Conservation (phyloP, 2,113 vertebrate genomes). For the Microtus montanus region DNA sequence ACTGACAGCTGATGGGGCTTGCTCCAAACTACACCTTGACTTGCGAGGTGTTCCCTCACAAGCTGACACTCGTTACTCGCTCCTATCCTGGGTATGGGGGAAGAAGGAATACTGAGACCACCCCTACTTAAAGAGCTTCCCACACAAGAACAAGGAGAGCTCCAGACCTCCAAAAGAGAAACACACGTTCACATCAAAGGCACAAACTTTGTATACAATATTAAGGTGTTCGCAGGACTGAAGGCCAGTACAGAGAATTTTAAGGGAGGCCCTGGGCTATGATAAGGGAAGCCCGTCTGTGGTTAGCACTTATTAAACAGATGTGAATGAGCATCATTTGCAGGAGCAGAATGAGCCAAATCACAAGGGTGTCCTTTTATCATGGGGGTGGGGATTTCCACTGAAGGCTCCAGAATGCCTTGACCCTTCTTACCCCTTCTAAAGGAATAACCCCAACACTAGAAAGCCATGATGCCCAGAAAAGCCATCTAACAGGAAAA, state of each 20-base stretch:
- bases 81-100: neutral
- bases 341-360: neutral
- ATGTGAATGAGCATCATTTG: neutral
- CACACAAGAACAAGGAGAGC: neutral
- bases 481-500: neutral
- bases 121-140: neutral
- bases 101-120: neutral
- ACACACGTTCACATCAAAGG: neutral
- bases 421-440: too few species aligned
- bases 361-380: neutral
- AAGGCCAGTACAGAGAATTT: neutral
- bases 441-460: neutral
- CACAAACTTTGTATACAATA: neutral
- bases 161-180: neutral
- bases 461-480: neutral
- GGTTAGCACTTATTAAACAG: neutral
- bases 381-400: neutral
- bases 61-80: neutral
- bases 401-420: neutral
- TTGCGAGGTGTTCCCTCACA: neutral
- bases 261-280: neutral
- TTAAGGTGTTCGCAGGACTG: neutral
- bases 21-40: neutral
- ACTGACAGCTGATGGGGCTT: neutral
- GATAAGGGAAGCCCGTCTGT: neutral